Base-by-base conservation (phyloP, 2,797 vertebrate species). In the Alca torda region DNA sequence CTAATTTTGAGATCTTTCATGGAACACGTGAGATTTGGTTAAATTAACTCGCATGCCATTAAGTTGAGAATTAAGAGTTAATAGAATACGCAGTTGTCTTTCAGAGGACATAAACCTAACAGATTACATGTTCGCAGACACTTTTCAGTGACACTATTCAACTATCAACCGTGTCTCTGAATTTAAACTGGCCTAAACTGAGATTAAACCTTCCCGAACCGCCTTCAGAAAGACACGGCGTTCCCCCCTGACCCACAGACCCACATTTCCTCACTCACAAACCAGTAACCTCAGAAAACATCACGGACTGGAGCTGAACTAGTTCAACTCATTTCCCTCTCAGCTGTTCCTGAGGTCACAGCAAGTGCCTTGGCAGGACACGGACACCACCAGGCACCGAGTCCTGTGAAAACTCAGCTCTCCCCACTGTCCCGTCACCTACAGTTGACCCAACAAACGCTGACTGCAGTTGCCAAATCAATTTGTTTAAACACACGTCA, bases 81-180 rank as follows among this genome's bases (percentile, higher is more conserved):
- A 45, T 19, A 45, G 45, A 45, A 45, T 19, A 45, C 45, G 45
- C 45, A 45, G 45, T 19, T 2, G 57, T 3, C 26, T 30, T 48
- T 25, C 33, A 54, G 35, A 65, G 48, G 35, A 9, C 51, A 39
- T 1, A 53, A 45, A 37, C 3, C 23, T 10, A 10, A 16, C 10
- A 25, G 41, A 9, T 0, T 3, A 30, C 2, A 3, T 3, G 4
- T 48, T 68, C 6, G 17, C 19, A 26, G 65, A 3, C 3, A 16
- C 43, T 7, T 73, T 39, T 9, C 41, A 37, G 43, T 16, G 37
- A 41, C 35, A 7, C 1, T 16, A 10, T 1, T 57, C 31, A 37
- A 19, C 45, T 45, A 30, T 2, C 35, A 57, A 81, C 68, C 28
- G 20, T 10, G 9, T 28, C 46, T 43, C 63, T 53, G 33, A 9